Evolutionary conservation across 2,113 vertebrate genomes (phyloP), one percentile per base, ranked within the genome.

Genomic region (Cyprinodon tularosa): DNA sequence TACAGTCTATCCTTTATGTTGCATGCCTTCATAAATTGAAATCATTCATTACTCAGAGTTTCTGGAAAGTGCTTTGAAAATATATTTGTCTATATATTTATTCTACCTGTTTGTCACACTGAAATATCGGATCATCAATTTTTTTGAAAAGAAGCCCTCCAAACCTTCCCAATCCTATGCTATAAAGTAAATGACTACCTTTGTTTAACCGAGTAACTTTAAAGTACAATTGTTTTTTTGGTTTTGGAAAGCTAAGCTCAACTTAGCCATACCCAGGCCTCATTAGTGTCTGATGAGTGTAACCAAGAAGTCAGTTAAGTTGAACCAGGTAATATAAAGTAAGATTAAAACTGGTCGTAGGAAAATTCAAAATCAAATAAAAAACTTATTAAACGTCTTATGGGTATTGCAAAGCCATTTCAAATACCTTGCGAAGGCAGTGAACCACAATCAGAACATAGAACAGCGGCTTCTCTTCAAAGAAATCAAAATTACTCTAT

Each of bases 11-110:
- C 40, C 74, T 40, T 68, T 77, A 20, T 68, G 76, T 39, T 63
- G 63, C 45, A 62, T 60, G 40, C 66, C 71, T 79, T 62, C 40
- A 77, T 68, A 22, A 40, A 72, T 12, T 48, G 67, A 76, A 66
- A 71, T 29, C 14, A 22, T 5, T 1, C 42, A 69, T 66, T 77
- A 42, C 42, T 79, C 12, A 14, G 63, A 67, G 29, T 68, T 79
- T 77, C 14, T 36, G 66, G 67, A 73, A 15, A 61, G 77, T 65
- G 47, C 66, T 66, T 65, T 4, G 0, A 20, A 57, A 57, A n/a
- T 17, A 20, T 10, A 20, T n/a, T 53, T 57, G 7, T 15, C 17
- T 57, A n/a, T 20, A 57, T 20, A 14, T 57, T 57, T 17, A 15
- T 57, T n/a, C 20, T 20, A 6, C 50, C 3, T n/a, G 8, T 57